Base-by-base conservation (phyloP, 2,888 invertebrate species). In the Fragum sueziense region DNA sequence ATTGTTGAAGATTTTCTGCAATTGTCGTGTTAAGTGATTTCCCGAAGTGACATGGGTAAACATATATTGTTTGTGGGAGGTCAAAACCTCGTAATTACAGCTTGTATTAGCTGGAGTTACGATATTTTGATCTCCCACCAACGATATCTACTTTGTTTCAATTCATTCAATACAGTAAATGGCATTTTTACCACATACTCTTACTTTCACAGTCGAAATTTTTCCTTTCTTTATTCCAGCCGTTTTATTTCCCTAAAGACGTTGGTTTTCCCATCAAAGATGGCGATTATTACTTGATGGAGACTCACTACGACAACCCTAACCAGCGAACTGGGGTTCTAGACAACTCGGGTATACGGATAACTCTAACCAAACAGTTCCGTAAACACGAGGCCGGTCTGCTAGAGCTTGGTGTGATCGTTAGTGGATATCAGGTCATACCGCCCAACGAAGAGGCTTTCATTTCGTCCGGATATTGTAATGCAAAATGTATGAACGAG, bases 291-390 rank as follows among this genome's bases (percentile, higher is more conserved):
- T 97, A 97, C 93, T 97, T 97, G 96, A 94, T 98, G 65, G 97
- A 98, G 93, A 96, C 97, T 87, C 97, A 98, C 94, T 98, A 97
- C 92, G 97, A 97, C 92, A 98, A 98, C 91, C 95, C 95, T 65
- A 93, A 93, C 84, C 89, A 93, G 74, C 62, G 65, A 34, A 25
- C 95, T 96, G 91, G 86, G 25, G 76, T 90, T n/a, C 78, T 90
- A 0, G 92, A 92, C 77, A 85, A 85, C 54, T 92, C 92, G 6
- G 97, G 97, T 0, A 95, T 98, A 71, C 94, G 97, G 20, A 94
- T 98, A 25, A 96, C 96, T 90, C 96, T 97, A 92, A 97, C 97
- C 0, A 95, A 95, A 0, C 94, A 95, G 25, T 93, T 97, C 52
- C 94, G 97, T 0, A 93, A 95, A 20, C 95, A 97, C 89, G 97